Conservation (phyloP, 2,113 vertebrate genomes). For the Phylloscopus trochiloides region DNA sequence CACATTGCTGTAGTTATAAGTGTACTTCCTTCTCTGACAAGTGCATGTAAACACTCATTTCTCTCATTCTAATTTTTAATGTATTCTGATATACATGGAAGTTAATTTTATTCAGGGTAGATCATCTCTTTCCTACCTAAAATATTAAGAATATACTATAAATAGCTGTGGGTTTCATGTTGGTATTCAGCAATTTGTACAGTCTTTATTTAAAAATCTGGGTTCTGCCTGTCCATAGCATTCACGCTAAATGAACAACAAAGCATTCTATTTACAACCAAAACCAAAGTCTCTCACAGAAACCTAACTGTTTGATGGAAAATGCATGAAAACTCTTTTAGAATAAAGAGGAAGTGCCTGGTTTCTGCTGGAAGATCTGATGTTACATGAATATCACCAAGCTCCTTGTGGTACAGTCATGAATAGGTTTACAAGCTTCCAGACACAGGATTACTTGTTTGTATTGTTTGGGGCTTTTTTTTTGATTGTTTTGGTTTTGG, state of each 20-base stretch:
- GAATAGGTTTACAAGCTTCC: neutral
- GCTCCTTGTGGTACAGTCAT: neutral
- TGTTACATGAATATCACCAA: neutral
- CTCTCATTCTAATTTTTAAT: neutral
- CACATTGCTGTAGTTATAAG: neutral
- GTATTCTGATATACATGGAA: neutral
- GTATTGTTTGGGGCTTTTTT: neutral
- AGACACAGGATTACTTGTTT: neutral
- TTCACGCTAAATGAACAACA: neutral
- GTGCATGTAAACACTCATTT: neutral
- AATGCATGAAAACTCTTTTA: neutral
- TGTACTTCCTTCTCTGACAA: neutral
- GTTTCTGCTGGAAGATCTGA: neutral
- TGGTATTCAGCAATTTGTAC: neutral
- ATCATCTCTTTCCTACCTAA: neutral
- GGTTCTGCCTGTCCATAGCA: neutral
- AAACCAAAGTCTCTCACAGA: neutral
- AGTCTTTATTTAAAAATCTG: neutral
- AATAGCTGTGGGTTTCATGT: neutral
- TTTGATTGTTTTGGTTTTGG: neutral
- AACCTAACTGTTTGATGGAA: neutral
- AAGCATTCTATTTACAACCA: neutral
- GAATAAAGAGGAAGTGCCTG: neutral
- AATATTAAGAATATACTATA: neutral
- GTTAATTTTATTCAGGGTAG: neutral